These are phyloP conservation scores for Rhinophrynus dorsalis DNA, from an alignment of 2,797 vertebrate genomes.

Conservation along the genomic window DNA sequence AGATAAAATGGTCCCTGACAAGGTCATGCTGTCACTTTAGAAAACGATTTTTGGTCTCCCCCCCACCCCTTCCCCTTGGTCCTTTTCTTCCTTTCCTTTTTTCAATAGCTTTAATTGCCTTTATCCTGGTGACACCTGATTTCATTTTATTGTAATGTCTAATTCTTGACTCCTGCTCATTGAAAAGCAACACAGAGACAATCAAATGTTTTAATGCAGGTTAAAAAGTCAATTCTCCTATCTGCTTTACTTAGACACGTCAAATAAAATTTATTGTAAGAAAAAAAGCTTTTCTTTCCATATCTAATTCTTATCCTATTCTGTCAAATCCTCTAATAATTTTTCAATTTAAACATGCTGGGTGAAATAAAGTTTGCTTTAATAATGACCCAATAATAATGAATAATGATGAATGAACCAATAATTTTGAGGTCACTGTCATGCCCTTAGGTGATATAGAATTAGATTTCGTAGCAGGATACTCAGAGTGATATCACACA, in stretches of 20 bases:
- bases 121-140: conserved; percentile 39
- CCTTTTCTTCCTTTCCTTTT: conserved; percentile 24
- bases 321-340: conserved; percentile 17
- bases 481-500: background rate
- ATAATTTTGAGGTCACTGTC: background rate
- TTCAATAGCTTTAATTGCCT: conserved; percentile 49
- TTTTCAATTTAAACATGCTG: conserved; percentile 7
- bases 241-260: conserved; percentile 25
- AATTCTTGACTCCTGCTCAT: conserved; percentile 16
- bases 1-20: conserved; percentile 43
- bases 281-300: conserved; percentile 7
- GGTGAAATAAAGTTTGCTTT: background rate
- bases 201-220: conserved; percentile 42
- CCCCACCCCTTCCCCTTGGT: background rate
- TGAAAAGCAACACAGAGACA: conserved; percentile 44
- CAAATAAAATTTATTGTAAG: conserved; percentile 23
- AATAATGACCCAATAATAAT: no score
- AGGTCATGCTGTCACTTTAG: conserved; percentile 46
- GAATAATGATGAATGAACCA: background rate
- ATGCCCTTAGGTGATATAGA: background rate
- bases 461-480: background rate
- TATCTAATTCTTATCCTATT: conserved; percentile 31
- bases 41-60: conserved; percentile 23
- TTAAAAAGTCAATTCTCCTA: conserved; percentile 37
- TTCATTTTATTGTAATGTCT: conserved; percentile 45